Evolutionary conservation across 2,797 vertebrate genomes (phyloP).

Genomic region (Erethizon dorsatum): DNA sequence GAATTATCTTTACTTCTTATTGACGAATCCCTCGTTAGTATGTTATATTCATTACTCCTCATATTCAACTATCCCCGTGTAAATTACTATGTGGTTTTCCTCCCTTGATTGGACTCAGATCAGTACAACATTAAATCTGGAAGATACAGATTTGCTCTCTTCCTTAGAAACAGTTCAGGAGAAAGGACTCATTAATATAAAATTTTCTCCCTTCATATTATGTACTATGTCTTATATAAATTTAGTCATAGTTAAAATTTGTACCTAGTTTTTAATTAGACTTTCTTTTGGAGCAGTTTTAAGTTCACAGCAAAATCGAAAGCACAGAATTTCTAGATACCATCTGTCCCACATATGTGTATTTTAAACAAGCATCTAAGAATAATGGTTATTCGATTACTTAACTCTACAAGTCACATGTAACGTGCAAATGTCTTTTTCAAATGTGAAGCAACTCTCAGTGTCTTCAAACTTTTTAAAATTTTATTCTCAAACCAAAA

Average conservation of each 20-base stretch:
- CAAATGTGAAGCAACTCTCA: not conserved
- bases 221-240: not conserved
- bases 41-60: not conserved
- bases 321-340: not conserved
- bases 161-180: not conserved
- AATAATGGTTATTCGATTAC: not conserved
- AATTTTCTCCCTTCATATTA: not conserved
- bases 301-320: not conserved
- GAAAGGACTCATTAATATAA: not conserved
- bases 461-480: not conserved
- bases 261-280: not conserved
- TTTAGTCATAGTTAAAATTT: not conserved
- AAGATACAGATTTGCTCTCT: not conserved
- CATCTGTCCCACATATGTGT: not conserved
- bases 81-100: not conserved
- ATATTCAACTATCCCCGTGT: not conserved
- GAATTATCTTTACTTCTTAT: not conserved
- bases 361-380: not conserved
- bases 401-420: not conserved
- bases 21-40: not conserved
- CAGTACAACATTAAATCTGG: not conserved
- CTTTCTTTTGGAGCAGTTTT: not conserved
- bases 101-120: not conserved
- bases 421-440: not conserved
- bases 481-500: not conserved